Base-by-base conservation (phyloP, 2,113 vertebrate genomes). In the Ursus arctos region DNA sequence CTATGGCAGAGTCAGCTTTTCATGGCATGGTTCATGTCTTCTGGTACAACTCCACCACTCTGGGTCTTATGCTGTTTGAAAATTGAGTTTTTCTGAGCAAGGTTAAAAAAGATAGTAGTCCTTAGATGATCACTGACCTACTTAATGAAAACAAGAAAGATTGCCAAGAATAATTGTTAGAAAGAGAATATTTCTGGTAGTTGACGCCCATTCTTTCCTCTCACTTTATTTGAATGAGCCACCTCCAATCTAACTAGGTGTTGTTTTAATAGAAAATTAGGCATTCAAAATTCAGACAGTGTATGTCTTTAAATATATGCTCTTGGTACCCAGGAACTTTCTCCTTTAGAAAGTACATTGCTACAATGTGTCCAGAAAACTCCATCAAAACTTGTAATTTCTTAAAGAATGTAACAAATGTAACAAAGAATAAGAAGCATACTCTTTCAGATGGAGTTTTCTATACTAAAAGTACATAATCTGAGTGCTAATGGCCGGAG, bases 241-340 rank as follows among this genome's bases (percentile, higher is more conserved):
- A 97, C 88, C 94, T 97, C n/a, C 47, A 95, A 96, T 98, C 93
- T 98, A 98, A 98, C 97, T 98, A 94, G 79, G 92, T 97, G 47
- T 97, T 19, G 82, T 97, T 98, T 98, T 98, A 97, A 98, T 16
- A 94, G 94, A 97, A 98, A 97, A 96, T 90, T 55, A 74, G 57
- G 14, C 19, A 26, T 98, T 98, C 98, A 97, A 82, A 92, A 97
- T 95, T 98, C 95, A 96, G 95, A 83, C 92, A 97, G 76, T 97
- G 77, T 74, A 96, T 88, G 16, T 98, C 57, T 98, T 98, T 97
- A 97, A 97, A 98, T 88, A 79, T 31, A 91, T 49, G 87, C 95
- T 93, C 40, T 82, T 80, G 88, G 57, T 97, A 77, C 91, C 61
- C 86, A 98, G 76, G 87, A 98, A 95, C 59, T 91, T 93, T 98